Base-by-base conservation (phyloP, 2,113 vertebrate genomes). In the Pogona vitticeps region DNA sequence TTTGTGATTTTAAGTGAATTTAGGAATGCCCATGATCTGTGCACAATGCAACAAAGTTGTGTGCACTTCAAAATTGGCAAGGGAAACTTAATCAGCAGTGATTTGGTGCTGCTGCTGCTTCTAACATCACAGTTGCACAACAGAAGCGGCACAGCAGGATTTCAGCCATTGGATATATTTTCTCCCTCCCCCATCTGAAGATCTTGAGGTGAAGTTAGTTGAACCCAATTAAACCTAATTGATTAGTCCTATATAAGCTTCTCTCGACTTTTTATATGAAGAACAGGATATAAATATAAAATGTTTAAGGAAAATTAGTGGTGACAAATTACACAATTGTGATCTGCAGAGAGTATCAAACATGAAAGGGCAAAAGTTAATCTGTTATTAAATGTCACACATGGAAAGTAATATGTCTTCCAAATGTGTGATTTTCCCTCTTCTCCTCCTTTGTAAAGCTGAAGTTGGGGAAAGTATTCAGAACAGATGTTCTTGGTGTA, bases 221-320 rank as follows among this genome's bases (percentile, higher is more conserved):
- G 46, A 52, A 52, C 46, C 46, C 46, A 38, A 33, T 80, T 61
- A 10, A 61, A 80, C 3, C n/a, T 10, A 59, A 79, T 20, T 38
- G 17, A 5, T 73, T 10, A 68, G 67, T 12, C 1, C 46, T 10
- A 40, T 38, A 9, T 21, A n/a, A 46, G 18, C 18, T 68, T 8
- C 28, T 70, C 12, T 33, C 26, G 46, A 18, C 40, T 70, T 46
- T 82, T 70, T 1, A 21, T 52, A n/a, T 28, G 31, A 46, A 33
- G 3, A 52, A 12, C 63, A 70, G 14, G 21, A 61, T 79, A 61
- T 31, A 68, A 40, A 80, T 85, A 23, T 40, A 82, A 77, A 88
- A 70, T 84, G 88, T 36, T 36, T 21, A 82, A 0, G 0, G 82
- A 90, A 67, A 80, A 87, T 76, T 59, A 12, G 52, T 83, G 73